Evolutionary conservation across 2,113 vertebrate genomes (phyloP), one percentile per base, ranked within the genome.

Genomic region (Murina feae): DNA sequence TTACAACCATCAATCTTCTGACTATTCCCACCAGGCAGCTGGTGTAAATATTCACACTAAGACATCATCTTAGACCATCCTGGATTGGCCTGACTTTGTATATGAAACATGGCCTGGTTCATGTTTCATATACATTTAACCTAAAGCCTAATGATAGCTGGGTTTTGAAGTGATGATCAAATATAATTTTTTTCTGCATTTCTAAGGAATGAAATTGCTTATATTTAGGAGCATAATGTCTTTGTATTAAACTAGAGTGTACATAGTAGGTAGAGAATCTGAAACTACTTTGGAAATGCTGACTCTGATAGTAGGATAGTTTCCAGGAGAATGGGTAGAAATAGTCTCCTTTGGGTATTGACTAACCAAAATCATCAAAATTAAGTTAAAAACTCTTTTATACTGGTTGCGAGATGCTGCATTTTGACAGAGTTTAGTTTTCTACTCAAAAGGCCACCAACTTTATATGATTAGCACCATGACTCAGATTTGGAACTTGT

Each of bases 1-100:
- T 87, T 95, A 51, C 66, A 95, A 55, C 18, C 79, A 81, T 81
- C 94, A 89, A 60, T 75, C 58, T 90, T 90, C 86, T 89, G 37
- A 76, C 53, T 88, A 0, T 92, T 90, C 65, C 9, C 28, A 53
- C 47, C 11, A 79, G 75, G 63, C 74, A 78, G 8, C 25, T 68
- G 35, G 25, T 89, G 47, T 89, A 13, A 86, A 18, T 93, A 81
- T 78, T 88, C 53, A 79, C 42, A 82, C 25, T 72, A 93, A 60
- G 30, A 53, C 16, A 37, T 83, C 20, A 78, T 35, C 32, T 78
- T 86, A 69, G 47, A 66, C 39, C 53, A 51, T 51, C 37, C 35
- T 47, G 35, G 35, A 58, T 17, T 68, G 53, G 37, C 55, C 21
- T 79, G 75, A 58, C 14, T 23, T 84, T 81, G 30, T 53, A 17